Evolutionary conservation across 2,888 invertebrate genomes (phyloP).

Genomic region (Cactoblastis cactorum): DNA sequence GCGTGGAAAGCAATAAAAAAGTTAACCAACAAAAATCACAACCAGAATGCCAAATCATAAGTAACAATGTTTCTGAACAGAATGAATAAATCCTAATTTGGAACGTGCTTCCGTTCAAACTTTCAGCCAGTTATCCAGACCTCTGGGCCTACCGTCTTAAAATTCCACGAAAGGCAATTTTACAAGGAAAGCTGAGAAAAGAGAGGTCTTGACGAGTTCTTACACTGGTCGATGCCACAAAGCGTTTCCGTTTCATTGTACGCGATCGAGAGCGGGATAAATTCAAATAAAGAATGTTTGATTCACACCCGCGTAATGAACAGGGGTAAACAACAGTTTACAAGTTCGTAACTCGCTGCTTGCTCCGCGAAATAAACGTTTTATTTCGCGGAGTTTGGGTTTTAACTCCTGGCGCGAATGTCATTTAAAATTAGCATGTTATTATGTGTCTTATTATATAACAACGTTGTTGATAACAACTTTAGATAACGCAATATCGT

Average conservation of each 20-base stretch:
- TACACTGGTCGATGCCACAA: conserved; percentile 28
- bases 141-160: conserved; percentile 15
- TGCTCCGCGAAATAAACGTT: too few species aligned
- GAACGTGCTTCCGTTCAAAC: conserved; percentile 33
- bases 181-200: background rate
- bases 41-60: conserved; percentile 14
- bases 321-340: conserved; percentile 28
- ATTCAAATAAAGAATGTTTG: conserved; percentile 43
- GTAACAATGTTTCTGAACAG: conserved; percentile 11
- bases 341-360: background rate
- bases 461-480: too few species aligned
- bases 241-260: conserved; percentile 44
- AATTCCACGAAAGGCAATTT: background rate
- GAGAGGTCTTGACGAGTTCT: conserved; percentile 8
- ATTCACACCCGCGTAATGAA: conserved; percentile 50
- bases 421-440: too few species aligned
- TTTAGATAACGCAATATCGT: too few species aligned
- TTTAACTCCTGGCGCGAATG: too few species aligned
- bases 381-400: too few species aligned
- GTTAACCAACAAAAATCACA: conserved; percentile 14
- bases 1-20: conserved; percentile 11
- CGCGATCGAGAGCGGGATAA: conserved; percentile 35
- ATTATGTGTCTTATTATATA: too few species aligned
- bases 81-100: conserved; percentile 25
- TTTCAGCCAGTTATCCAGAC: conserved; percentile 21